phyloP scores from a whole-genome alignment of 2,888 invertebrate genomes.

The Aleiodes testaceus region DNA sequence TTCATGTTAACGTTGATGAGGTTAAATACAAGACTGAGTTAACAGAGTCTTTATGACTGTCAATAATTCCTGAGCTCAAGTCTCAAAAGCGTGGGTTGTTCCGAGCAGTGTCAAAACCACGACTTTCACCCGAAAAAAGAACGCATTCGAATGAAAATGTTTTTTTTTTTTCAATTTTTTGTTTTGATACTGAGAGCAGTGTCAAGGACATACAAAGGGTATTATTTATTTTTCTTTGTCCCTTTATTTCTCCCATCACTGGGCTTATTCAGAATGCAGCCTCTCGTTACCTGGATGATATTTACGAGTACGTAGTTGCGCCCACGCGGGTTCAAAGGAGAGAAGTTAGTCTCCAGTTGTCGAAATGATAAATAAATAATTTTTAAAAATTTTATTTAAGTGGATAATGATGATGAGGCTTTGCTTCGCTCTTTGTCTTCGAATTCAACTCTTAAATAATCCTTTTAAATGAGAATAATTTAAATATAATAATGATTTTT shows the following conservation, averaged over 20 bases:
- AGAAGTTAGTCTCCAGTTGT: conserved; percentile 41
- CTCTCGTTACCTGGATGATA: conserved; percentile 47
- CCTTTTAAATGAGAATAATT: too few relatives aligned
- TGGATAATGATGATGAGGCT: conserved; percentile 47
- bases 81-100: conserved; percentile 35
- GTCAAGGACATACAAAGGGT: conserved; percentile 15
- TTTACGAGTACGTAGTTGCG: conserved; percentile 50
- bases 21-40: conserved; percentile 1
- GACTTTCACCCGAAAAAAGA: conserved; percentile 18
- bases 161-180: not conserved
- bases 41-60: conserved; percentile 30
- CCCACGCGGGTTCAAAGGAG: conserved; percentile 45
- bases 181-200: conserved; percentile 3
- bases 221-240: not conserved
- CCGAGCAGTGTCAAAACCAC: not conserved
- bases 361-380: conserved; percentile 51
- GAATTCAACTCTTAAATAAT: too few relatives aligned
- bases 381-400: not conserved
- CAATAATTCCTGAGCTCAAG: conserved; percentile 36
- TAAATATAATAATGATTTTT: too few relatives aligned
- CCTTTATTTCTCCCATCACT: conserved; percentile 35
- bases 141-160: not conserved
- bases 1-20: conserved; percentile 14
- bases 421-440: too few relatives aligned
- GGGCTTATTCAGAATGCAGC: conserved; percentile 20